Conservation (phyloP, 2,797 vertebrate genomes). For the Pagetopsis macropterus region DNA sequence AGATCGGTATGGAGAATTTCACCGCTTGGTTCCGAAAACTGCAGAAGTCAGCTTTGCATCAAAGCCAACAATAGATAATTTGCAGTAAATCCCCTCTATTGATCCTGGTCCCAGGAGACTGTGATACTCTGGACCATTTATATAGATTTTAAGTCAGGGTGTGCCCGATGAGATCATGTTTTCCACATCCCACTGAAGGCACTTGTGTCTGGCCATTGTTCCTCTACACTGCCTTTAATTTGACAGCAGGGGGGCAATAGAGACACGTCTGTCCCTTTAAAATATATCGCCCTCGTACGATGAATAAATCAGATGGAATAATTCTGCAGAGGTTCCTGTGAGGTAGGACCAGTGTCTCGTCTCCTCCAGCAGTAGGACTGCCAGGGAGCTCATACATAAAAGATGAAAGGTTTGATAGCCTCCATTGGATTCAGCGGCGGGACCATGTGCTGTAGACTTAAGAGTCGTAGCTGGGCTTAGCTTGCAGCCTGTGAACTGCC, state of each 20-base stretch:
- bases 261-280: conserved; percentile 73
- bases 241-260: conserved; percentile 59
- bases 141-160: conserved; percentile 31
- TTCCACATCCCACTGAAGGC: conserved; percentile 30
- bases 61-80: conserved; percentile 35
- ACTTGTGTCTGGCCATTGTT: conserved; percentile 30
- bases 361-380: conserved; percentile 84
- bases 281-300: conserved; percentile 75
- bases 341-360: conserved; percentile 75
- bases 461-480: conserved; percentile 62
- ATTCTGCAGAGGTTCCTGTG: conserved; percentile 72
- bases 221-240: conserved; percentile 56
- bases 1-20: background rate
- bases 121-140: conserved; percentile 21
- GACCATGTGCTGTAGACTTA: conserved; percentile 56
- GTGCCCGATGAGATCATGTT: conserved; percentile 32
- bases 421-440: conserved; percentile 72
- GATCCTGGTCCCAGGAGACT: conserved; percentile 25
- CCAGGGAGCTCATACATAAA: conserved; percentile 93
- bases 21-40: conserved; percentile 4
- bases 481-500: conserved; percentile 62
- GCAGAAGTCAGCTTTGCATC: conserved; percentile 19
- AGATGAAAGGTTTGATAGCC: conserved; percentile 92
- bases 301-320: conserved; percentile 80
- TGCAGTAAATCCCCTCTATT: conserved; percentile 24